These are phyloP conservation scores for human (Homo sapiens) DNA, from an alignment of 2,113 vertebrate species.

Conservation along the genomic window GRCh38 chr6:124512001-124512500, in stretches of 20 bases:
- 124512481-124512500: not conserved
- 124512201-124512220: not conserved
- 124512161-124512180: constrained; percentile 7
- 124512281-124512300: not conserved
- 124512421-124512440: not conserved
- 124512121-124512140: constrained; percentile 8
- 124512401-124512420: not conserved
- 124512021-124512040: constrained; percentile 16
- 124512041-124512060: constrained; percentile 14
- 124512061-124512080: constrained; percentile 13
- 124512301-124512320: not conserved
- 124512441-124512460: not conserved
- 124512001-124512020: constrained; percentile 34
- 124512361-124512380: not conserved
- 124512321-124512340: not conserved
- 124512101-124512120: not conserved
- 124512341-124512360: constrained; percentile 28
- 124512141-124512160: not conserved
- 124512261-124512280: not conserved
- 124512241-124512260: not conserved
- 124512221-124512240: not conserved
- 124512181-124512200: not conserved
- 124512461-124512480: constrained; percentile 58
- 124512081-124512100: constrained; percentile 4
- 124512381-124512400: constrained; percentile 20